phyloP scores from a whole-genome alignment of 2,888 invertebrate species.

The Mimachlamys varia region DNA sequence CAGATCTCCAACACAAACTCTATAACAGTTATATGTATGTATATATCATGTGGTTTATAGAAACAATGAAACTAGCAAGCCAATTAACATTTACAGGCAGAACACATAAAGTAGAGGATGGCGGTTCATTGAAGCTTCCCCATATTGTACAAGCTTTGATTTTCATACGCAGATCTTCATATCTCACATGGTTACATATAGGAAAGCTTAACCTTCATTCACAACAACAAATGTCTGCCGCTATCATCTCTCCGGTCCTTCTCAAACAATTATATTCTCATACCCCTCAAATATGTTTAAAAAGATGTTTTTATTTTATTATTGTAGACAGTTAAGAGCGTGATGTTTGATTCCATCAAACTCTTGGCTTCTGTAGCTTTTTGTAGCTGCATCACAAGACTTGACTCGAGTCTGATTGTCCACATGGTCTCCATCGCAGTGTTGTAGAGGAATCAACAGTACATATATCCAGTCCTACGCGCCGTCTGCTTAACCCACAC shows the following conservation, averaged over 20 bases:
- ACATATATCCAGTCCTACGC: neutral
- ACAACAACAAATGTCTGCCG: neutral
- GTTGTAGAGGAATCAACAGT: neutral
- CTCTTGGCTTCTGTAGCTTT: neutral
- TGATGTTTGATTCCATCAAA: neutral
- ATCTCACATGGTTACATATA: neutral
- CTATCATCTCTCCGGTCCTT: neutral
- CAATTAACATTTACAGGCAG: neutral
- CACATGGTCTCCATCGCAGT: neutral
- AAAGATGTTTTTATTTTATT: slow-evolving; percentile 14
- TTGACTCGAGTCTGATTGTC: neutral
- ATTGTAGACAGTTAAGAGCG: slow-evolving; percentile 25
- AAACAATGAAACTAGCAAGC: slow-evolving; percentile 7
- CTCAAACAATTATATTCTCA: slow-evolving; percentile 2
- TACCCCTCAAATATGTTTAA: slow-evolving; percentile 18
- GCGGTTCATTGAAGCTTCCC: neutral
- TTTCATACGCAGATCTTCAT: slow-evolving; percentile 3
- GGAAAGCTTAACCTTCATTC: neutral
- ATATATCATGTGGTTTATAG: neutral
- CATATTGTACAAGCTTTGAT: neutral
- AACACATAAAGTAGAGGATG: neutral
- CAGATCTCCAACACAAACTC: neutral
- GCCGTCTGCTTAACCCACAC: neutral
- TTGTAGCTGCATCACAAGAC: neutral
- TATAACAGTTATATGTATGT: neutral